Percentiles rank a stretch among this genome's conserved stretches.
Conservation (phyloP, 1,140 invertebrate species). For the Drosophila eugracilis region DNA sequence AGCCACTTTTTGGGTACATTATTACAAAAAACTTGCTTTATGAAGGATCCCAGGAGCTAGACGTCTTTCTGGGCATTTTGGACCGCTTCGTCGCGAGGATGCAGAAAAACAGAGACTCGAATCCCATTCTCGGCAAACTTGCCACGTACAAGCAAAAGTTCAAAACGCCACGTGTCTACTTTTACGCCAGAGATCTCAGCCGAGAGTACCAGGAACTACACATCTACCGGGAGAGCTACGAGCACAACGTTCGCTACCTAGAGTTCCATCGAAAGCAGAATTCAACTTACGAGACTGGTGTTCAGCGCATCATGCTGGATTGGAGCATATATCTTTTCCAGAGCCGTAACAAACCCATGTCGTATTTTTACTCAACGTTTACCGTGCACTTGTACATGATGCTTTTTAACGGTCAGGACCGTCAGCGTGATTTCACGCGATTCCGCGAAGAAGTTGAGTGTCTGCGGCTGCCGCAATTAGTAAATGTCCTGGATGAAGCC, state of each 20-base stretch:
- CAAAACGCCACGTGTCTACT: slow-evolving; percentile 59
- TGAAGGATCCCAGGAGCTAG: slow-evolving; percentile 48
- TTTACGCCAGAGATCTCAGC: slow-evolving; percentile 59
- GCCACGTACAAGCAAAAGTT: slow-evolving; percentile 65
- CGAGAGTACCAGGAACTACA: slow-evolving; percentile 55
- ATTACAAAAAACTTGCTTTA: slow-evolving; percentile 65
- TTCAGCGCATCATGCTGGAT: slow-evolving; percentile 72
- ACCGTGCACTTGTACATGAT: slow-evolving; percentile 79
- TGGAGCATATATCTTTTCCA: slow-evolving; percentile 79
- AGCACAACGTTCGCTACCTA: slow-evolving; percentile 73
- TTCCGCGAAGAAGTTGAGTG: slow-evolving; percentile 71
- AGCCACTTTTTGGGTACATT: slow-evolving; percentile 77
- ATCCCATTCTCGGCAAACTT: slow-evolving; percentile 54
- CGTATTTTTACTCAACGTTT: slow-evolving; percentile 76
- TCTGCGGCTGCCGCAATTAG: slow-evolving; percentile 72
- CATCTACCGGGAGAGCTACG: slow-evolving; percentile 77
- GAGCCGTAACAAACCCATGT: slow-evolving; percentile 78
- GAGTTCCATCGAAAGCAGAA: slow-evolving; percentile 64
- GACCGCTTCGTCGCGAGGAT: slow-evolving; percentile 49
- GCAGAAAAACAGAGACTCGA: slow-evolving; percentile 22
- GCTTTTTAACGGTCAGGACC: slow-evolving; percentile 68
- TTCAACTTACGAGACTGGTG: slow-evolving; percentile 71
- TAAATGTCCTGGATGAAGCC: slow-evolving; percentile 76
- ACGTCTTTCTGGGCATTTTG: slow-evolving; percentile 58
- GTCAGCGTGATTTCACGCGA: slow-evolving; percentile 52